These are phyloP conservation scores for Drosophila lacicola DNA, from an alignment of 2,888 invertebrate species.

Conservation along the genomic window DNA sequence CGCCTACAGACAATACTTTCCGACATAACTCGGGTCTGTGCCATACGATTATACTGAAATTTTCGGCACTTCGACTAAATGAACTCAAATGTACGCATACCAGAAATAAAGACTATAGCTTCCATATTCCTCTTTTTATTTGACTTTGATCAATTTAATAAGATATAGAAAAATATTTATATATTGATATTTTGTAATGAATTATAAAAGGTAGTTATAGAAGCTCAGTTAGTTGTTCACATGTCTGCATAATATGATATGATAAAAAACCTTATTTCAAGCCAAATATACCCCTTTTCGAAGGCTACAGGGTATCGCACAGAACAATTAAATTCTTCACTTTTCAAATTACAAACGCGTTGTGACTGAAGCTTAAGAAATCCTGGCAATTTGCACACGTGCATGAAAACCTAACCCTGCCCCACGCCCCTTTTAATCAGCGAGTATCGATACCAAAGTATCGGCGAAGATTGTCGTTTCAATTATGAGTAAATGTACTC, in stretches of 20 bases:
- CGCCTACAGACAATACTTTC: too few relatives aligned
- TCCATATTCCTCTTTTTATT: neutral
- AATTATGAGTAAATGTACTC: slow-evolving; percentile 54
- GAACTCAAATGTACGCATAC: neutral
- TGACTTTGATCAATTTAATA: neutral
- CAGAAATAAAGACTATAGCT: neutral
- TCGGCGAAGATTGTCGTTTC: slow-evolving; percentile 40
- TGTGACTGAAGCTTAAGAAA: slow-evolving; percentile 9
- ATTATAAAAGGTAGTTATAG: too few relatives aligned
- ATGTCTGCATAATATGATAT: too few relatives aligned
- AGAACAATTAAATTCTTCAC: slow-evolving; percentile 14
- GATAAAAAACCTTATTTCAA: too few relatives aligned
- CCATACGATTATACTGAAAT: neutral
- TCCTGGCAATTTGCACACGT: slow-evolving; percentile 8
- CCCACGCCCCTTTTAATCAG: slow-evolving; percentile 2
- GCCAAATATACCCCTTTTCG: neutral
- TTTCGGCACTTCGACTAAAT: neutral
- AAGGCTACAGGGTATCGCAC: slow-evolving; percentile 5
- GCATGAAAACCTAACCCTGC: slow-evolving; percentile 2
- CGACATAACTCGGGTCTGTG: too few relatives aligned
- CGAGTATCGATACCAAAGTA: slow-evolving; percentile 34
- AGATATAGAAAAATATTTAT: neutral
- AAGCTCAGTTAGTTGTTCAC: too few relatives aligned
- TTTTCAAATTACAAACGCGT: slow-evolving; percentile 24
- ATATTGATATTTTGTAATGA: too few relatives aligned